Evolutionary conservation across 2,888 invertebrate species (phyloP).

Genomic region (Ganaspis brasiliensis): DNA sequence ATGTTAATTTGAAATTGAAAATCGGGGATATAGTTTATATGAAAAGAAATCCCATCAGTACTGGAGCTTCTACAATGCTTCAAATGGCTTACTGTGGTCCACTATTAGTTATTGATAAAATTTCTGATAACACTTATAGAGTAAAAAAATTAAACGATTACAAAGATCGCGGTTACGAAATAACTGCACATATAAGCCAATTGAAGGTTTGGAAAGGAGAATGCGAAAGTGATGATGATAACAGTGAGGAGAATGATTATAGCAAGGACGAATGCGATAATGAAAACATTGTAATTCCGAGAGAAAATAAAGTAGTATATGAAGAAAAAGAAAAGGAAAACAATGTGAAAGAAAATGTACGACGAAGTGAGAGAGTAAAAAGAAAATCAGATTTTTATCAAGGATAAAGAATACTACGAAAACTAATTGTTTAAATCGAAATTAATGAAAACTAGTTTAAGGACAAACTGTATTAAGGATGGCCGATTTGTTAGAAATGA

Average conservation of each 20-base stretch:
- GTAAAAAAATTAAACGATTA: neutral
- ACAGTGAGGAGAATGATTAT: neutral
- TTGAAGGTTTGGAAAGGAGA: slow-evolving; percentile 45
- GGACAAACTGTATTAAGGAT: neutral
- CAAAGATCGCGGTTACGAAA: neutral
- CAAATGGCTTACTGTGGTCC: slow-evolving; percentile 48
- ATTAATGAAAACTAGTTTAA: neutral
- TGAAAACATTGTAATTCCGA: neutral
- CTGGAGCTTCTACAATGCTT: slow-evolving; percentile 48
- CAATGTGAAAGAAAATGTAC: neutral
- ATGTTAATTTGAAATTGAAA: neutral
- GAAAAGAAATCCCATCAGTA: slow-evolving; percentile 40
- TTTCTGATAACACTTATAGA: neutral
- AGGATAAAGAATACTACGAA: neutral
- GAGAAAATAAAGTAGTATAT: neutral
- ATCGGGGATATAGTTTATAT: slow-evolving; percentile 48
- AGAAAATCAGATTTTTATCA: neutral
- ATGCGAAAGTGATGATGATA: neutral
- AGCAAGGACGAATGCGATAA: neutral
- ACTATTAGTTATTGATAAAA: slow-evolving; percentile 22
- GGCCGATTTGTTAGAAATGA: slow-evolving; percentile 1
- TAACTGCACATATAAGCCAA: slow-evolving; percentile 49
- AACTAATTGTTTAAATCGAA: neutral
- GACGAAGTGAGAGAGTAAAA: neutral
- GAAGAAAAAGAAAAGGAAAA: neutral